Conservation (phyloP, 2,888 invertebrate species). For the Limnephilus marmoratus region DNA sequence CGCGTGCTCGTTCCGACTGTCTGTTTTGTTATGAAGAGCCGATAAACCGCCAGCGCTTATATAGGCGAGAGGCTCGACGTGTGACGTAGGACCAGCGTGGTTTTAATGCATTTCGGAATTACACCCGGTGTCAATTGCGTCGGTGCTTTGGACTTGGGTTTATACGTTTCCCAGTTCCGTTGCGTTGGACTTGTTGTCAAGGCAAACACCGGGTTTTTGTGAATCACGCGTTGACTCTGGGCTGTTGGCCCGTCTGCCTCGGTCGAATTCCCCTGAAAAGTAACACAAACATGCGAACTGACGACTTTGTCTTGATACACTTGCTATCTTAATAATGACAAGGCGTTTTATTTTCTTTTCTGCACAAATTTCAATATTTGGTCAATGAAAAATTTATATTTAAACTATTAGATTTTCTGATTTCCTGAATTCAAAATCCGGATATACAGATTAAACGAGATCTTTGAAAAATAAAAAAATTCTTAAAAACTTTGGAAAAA, state of each 20-base stretch:
- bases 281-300: background rate
- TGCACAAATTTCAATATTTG: too few relatives aligned
- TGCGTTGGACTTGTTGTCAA: background rate
- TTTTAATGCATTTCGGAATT: constrained; percentile 37
- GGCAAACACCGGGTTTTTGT: background rate
- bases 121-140: background rate
- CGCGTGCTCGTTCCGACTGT: background rate
- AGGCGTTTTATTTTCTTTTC: too few relatives aligned
- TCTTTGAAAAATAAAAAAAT: too few relatives aligned
- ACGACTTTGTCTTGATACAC: background rate
- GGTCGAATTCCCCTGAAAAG: background rate
- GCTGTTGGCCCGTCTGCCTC: background rate
- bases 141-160: constrained; percentile 18
- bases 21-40: background rate
- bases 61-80: constrained; percentile 24
- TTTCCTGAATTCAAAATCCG: too few relatives aligned
- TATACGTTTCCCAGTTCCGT: constrained; percentile 37
- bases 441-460: too few relatives aligned
- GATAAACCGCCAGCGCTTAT: background rate
- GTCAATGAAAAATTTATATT: too few relatives aligned
- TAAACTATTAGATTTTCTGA: too few relatives aligned
- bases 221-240: constrained; percentile 10
- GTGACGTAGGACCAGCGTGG: constrained; percentile 18
- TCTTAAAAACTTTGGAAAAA: too few relatives aligned
- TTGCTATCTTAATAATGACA: background rate